Evolutionary conservation across 2,888 invertebrate species (phyloP).

Genomic region (Crocallis elinguaria): DNA sequence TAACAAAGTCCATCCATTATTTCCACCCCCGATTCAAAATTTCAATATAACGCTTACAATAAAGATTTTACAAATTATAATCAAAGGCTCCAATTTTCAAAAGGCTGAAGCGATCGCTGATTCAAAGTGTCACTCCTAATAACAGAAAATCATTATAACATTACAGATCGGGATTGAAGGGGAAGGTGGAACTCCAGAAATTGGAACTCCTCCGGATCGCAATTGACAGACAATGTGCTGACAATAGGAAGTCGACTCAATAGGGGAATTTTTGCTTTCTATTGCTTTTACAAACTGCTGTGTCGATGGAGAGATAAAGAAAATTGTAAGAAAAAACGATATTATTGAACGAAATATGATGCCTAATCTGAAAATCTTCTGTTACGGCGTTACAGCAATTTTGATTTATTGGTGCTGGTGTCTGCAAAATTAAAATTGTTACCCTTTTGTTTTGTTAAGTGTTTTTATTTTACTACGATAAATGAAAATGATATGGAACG

Average conservation of each 20-base stretch:
- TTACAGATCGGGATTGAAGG: conserved; percentile 12
- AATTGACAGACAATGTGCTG: conserved; percentile 25
- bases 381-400: no score
- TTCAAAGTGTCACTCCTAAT: conserved; percentile 15
- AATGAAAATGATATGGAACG: no score
- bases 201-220: conserved; percentile 15
- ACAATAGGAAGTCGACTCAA: conserved; percentile 23
- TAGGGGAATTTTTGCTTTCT: conserved; percentile 25
- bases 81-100: conserved; percentile 4
- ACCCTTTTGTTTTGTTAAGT: not conserved
- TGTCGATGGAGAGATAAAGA: conserved; percentile 22
- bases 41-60: not conserved
- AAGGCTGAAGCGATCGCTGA: conserved; percentile 9
- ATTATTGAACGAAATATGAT: conserved; percentile 9
- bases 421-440: no score
- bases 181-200: conserved; percentile 16
- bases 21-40: not conserved
- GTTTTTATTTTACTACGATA: no score
- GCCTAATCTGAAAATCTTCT: not conserved
- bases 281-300: conserved; percentile 27
- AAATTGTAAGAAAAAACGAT: conserved; percentile 15
- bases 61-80: not conserved
- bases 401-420: no score
- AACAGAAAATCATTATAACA: conserved; percentile 19
- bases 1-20: no score